These are phyloP conservation scores for Aphaenogaster rudis DNA, from an alignment of 1,140 invertebrate genomes.

Conservation along the genomic window DNA sequence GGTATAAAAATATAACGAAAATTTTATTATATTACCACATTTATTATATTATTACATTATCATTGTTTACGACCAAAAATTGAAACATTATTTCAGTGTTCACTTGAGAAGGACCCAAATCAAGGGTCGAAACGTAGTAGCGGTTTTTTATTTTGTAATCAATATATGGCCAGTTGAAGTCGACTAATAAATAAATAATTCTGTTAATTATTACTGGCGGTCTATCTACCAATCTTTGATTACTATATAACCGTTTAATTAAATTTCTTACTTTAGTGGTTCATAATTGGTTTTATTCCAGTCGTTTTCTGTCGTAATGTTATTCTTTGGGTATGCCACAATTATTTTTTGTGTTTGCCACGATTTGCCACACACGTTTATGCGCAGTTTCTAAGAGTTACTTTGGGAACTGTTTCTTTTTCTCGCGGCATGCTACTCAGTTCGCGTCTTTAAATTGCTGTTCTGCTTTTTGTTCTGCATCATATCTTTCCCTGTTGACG, in stretches of 20 bases:
- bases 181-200: too few relatives aligned
- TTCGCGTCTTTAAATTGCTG: constrained; percentile 28
- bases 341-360: not conserved
- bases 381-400: not conserved
- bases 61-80: too few relatives aligned
- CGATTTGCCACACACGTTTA: not conserved
- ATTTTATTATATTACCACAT: too few relatives aligned
- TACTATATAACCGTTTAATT: not conserved
- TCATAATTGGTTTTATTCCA: not conserved
- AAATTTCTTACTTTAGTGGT: not conserved
- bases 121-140: too few relatives aligned
- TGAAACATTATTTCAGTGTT: too few relatives aligned
- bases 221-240: not conserved
- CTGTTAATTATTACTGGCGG: too few relatives aligned
- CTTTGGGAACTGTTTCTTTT: not conserved
- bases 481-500: constrained; percentile 33
- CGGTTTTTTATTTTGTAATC: too few relatives aligned
- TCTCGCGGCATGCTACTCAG: not conserved
- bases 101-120: too few relatives aligned
- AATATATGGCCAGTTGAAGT: too few relatives aligned
- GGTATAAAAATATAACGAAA: too few relatives aligned
- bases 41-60: too few relatives aligned
- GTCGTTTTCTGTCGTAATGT: not conserved
- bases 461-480: constrained; percentile 20
- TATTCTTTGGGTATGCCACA: not conserved